Percentiles rank a stretch among this genome's conserved stretches.
Conservation (phyloP, 2,113 vertebrate genomes). For the Ctenodactylus gundi region DNA sequence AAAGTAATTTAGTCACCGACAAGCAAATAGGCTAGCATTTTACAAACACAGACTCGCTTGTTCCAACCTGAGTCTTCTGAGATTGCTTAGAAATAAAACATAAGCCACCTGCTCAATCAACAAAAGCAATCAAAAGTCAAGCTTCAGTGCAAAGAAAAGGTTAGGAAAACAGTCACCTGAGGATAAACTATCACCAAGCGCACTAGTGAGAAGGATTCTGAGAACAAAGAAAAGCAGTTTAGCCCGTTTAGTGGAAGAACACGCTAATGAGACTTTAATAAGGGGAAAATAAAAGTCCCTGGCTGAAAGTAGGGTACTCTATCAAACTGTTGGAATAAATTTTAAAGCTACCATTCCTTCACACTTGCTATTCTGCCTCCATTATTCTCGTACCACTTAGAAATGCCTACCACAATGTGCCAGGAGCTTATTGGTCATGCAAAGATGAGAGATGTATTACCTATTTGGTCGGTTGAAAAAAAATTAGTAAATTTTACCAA, state of each 20-base stretch:
- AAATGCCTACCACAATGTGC: not conserved
- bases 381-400: conserved; percentile 1
- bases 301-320: not conserved
- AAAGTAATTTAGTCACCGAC: conserved; percentile 40
- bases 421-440: not conserved
- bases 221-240: conserved; percentile 49
- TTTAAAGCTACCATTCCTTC: conserved; percentile 30
- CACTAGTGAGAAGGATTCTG: conserved; percentile 50
- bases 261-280: conserved; percentile 47
- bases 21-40: not conserved
- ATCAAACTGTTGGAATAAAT: not conserved
- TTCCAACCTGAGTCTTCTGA: not conserved
- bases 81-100: conserved; percentile 37
- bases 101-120: conserved; percentile 25
- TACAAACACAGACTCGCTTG: not conserved
- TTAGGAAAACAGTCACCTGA: conserved; percentile 26
- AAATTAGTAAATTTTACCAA: too few relatives aligned
- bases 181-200: not conserved
- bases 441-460: not conserved
- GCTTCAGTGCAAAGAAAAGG: not conserved
- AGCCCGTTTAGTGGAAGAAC: conserved; percentile 14
- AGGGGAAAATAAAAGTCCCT: conserved; percentile 39
- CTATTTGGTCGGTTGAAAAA: not conserved
- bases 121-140: conserved; percentile 48
- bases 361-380: not conserved